A percentile compares a stretch with the other conserved stretches of the same genome.
Conservation (phyloP, 2,888 invertebrate species). For the Ctenicera cuprea region DNA sequence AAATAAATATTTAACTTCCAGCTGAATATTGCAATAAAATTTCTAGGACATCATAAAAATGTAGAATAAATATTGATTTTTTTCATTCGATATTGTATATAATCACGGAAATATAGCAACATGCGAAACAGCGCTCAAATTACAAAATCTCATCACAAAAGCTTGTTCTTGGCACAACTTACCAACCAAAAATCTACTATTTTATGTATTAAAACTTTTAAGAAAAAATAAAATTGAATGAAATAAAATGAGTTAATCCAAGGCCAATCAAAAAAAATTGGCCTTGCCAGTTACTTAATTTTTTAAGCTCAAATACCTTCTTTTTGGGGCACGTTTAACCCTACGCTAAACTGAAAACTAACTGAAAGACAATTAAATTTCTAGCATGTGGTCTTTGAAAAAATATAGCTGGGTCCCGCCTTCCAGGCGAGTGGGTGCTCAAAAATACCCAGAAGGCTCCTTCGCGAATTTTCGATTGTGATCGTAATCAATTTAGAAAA, state of each 20-base stretch:
- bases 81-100: not conserved
- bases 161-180: not conserved
- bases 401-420: constrained; percentile 52
- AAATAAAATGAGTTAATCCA: not conserved
- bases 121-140: not conserved
- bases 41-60: not conserved
- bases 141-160: no score
- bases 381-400: constrained; percentile 64
- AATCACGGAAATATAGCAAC: not conserved
- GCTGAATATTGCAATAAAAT: constrained; percentile 10
- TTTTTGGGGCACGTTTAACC: constrained; percentile 37
- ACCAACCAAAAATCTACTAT: not conserved
- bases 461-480: constrained; percentile 67
- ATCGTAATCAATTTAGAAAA: constrained; percentile 58
- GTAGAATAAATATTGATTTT: constrained; percentile 9
- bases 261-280: not conserved
- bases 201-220: not conserved
- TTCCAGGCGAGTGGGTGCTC: constrained; percentile 64
- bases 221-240: no score
- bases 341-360: constrained; percentile 46
- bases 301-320: constrained; percentile 33
- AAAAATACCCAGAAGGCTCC: constrained; percentile 63
- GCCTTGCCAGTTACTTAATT: not conserved
- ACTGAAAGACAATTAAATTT: constrained; percentile 67
- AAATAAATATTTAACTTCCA: constrained; percentile 3